Evolutionary conservation across 2,888 invertebrate genomes (phyloP), one percentile per base, ranked within the genome.

Genomic region (Holacanthella duospinosa): DNA sequence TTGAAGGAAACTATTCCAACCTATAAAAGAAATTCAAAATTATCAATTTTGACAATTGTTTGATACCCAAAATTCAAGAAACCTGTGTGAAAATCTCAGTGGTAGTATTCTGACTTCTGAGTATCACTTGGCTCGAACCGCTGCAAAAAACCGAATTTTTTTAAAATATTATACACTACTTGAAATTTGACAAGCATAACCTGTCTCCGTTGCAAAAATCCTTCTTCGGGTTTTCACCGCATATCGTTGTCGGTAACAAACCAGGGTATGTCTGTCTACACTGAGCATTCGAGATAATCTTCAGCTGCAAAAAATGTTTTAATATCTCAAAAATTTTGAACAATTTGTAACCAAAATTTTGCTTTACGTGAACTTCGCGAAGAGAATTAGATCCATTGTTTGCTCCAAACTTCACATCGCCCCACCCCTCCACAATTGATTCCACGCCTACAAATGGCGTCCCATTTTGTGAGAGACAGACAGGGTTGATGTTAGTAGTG

Each of bases 341-440:
- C 36, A 36, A 16, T 36, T n/a, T n/a, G n/a, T n/a, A n/a, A n/a
- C n/a, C n/a, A n/a, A n/a, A n/a, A n/a, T n/a, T 21, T 9, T 9
- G 48, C 6, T 21, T 43, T 59, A 68, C 68, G 43, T 68, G 57
- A 60, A 67, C 69, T 60, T 69, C 66, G 3, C 67, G 60, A 43
- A 69, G 65, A 43, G 59, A 59, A n/a, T 66, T 62, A 27, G 66
- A 64, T n/a, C 65, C 64, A 29, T 59, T 60, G 28, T 64, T 58
- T 2, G 59, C 44, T 24, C 66, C 67, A 61, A 63, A 64, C 36
- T 62, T 61, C 28, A 61, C 29, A 6, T 65, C 54, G 19, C 69
- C 70, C 68, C 68, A 70, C 1, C 70, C 70, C 21, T 65, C 64
- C 6, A 70, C 70, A 4, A 58, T 66, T 9, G 66, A 66, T n/a